Percentiles rank a stretch among this genome's conserved stretches.
phyloP scores from a whole-genome alignment of 2,797 vertebrate species.

The Mionectes olivaceus region DNA sequence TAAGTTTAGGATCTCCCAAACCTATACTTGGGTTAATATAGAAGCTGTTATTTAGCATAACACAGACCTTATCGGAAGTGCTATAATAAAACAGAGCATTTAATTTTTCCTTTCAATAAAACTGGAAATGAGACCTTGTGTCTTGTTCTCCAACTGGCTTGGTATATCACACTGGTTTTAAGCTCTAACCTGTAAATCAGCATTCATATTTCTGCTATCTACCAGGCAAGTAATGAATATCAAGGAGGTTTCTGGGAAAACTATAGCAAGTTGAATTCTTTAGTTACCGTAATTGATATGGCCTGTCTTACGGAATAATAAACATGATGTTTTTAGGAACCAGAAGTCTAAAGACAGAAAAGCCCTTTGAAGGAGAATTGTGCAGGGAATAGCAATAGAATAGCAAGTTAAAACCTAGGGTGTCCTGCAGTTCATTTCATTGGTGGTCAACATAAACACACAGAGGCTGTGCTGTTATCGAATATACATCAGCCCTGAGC shows the following conservation, averaged over 20 bases:
- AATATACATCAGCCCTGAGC: background rate
- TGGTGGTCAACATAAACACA: background rate
- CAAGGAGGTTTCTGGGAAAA: background rate
- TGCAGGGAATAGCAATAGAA: background rate
- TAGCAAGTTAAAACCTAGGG: background rate
- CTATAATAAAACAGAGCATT: background rate
- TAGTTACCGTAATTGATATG: background rate
- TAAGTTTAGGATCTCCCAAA: background rate
- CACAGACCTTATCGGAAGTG: background rate
- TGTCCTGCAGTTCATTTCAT: background rate
- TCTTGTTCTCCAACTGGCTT: background rate
- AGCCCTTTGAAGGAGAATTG: background rate
- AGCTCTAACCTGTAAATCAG: slow-evolving; percentile 5
- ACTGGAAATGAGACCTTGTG: background rate
- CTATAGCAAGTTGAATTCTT: background rate
- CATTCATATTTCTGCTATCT: background rate
- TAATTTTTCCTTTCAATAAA: slow-evolving; percentile 14
- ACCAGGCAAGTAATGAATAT: slow-evolving; percentile 6
- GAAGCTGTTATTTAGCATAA: background rate
- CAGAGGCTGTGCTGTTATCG: background rate
- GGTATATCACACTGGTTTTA: background rate
- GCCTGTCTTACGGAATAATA: background rate
- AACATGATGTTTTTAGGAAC: background rate
- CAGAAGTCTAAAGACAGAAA: background rate
- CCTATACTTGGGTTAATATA: background rate